Base-by-base conservation (phyloP, 1,140 invertebrate species). In the Papilio machaon region DNA sequence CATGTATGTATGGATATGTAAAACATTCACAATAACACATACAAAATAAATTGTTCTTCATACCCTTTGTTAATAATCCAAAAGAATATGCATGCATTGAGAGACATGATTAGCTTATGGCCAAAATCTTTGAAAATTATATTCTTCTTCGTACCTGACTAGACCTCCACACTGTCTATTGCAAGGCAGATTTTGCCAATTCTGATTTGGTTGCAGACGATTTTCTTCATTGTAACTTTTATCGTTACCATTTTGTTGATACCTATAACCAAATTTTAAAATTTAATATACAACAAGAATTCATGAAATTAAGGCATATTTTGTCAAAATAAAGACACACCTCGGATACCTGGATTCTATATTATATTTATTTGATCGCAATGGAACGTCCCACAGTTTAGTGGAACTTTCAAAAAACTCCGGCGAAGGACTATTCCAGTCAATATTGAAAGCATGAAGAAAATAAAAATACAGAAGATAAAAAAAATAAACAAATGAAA, bases 351-450 rank as follows among this genome's bases (percentile, higher is more conserved):
- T 86, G 80, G 88, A 84, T 73, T 86, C 84, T 67, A 38, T 30
- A 73, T 86, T 81, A 79, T 90, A 86, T 83, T 90, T 90, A 84
- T 88, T 91, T 81, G 76, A 84, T 73, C 87, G 77, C 74, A 91
- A 79, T 64, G 91, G 91, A 58, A 89, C 85, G 85, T 95, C 91
- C 93, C 93, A 95, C 58, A 90, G 90, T 74, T 86, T 88, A 74
- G 91, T 87, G 13, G 89, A 86, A 82, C 88, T 90, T 77, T 91
- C 92, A 76, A 92, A 89, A 84, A 94, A 95, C 82, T 95, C 94
- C 13, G 94, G 94, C 60, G 94, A 95, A 19, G 94, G 94, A 90
- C 94, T 95, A 83, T 52, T 88, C 84, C 86, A 86, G 43, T 52
- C 60, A 64, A 80, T 79, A 74, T 52, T 30, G 74, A 35, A 43